These are phyloP conservation scores for Myrmecophaga tridactyla DNA, from an alignment of 2,113 vertebrate species.

Conservation along the genomic window DNA sequence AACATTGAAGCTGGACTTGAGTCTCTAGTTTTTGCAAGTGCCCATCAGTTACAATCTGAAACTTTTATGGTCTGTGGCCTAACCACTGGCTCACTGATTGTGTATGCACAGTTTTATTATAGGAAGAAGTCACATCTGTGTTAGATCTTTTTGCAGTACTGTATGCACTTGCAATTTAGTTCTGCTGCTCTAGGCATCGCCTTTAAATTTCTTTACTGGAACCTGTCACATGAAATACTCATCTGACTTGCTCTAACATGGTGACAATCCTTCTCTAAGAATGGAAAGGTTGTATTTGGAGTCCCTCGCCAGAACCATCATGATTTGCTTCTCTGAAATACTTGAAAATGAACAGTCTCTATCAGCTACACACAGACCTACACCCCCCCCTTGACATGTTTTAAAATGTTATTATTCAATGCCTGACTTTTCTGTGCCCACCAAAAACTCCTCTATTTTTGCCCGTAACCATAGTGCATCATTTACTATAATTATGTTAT, in stretches of 20 bases:
- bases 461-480: conserved; percentile 15
- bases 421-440: conserved; percentile 33
- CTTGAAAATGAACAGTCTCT: conserved; percentile 41
- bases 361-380: conserved; percentile 12
- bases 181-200: conserved; percentile 26
- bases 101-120: neutral
- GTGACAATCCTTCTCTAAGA: conserved; percentile 42
- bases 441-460: conserved; percentile 29
- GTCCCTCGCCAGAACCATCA: neutral
- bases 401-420: conserved; percentile 49
- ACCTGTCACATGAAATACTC: conserved; percentile 62
- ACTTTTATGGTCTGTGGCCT: neutral
- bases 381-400: neutral
- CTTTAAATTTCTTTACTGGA: conserved; percentile 53
- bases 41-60: neutral
- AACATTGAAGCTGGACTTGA: neutral
- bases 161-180: conserved; percentile 42
- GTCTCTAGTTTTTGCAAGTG: neutral
- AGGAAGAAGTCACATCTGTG: conserved; percentile 28
- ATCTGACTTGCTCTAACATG: conserved; percentile 29
- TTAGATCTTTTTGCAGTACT: conserved; percentile 32
- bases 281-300: conserved; percentile 51
- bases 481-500: conserved; percentile 46
- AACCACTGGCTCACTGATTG: conserved; percentile 7
- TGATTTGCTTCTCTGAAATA: conserved; percentile 30